A percentile compares a stretch with the other conserved stretches of the same genome.
Conservation (phyloP, 2,888 invertebrate genomes). For the Caenorhabditis sp. region DNA sequence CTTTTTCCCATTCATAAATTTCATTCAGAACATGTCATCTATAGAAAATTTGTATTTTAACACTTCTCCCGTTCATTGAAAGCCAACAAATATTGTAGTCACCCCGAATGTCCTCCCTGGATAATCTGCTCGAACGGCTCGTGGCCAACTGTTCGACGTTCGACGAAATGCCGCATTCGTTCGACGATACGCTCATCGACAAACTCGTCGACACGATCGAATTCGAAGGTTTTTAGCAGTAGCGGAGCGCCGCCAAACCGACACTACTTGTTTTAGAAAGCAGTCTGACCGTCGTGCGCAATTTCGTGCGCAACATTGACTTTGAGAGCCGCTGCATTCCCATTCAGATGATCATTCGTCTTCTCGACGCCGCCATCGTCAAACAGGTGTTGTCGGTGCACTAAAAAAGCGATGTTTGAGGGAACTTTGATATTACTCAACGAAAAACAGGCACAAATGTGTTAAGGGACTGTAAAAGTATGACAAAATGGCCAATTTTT, state of each 20-base stretch:
- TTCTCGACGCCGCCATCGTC: conserved; percentile 29
- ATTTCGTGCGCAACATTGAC: conserved; percentile 10
- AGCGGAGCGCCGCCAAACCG: no score
- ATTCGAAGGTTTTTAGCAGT: conserved; percentile 33
- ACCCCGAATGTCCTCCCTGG: conserved; percentile 14
- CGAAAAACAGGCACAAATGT: no score
- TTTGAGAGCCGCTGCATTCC: conserved; percentile 41
- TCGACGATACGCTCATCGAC: conserved; percentile 68
- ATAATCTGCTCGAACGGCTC: conserved; percentile 18
- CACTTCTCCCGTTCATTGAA: background rate
- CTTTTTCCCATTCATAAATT: background rate
- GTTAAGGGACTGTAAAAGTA: no score
- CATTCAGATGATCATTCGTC: conserved; percentile 39
- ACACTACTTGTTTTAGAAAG: conserved; percentile 13
- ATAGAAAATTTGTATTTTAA: background rate
- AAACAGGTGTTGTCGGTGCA: conserved; percentile 10
- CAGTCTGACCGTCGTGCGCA: conserved; percentile 3
- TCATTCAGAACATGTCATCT: no score
- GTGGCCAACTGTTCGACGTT: conserved; percentile 26
- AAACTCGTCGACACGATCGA: conserved; percentile 57
- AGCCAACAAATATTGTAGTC: background rate
- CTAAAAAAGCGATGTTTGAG: no score
- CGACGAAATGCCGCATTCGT: conserved; percentile 63
- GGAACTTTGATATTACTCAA: no score
- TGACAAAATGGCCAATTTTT: background rate